Base-by-base conservation (phyloP, 2,113 vertebrate genomes). In the Micromys minutus region DNA sequence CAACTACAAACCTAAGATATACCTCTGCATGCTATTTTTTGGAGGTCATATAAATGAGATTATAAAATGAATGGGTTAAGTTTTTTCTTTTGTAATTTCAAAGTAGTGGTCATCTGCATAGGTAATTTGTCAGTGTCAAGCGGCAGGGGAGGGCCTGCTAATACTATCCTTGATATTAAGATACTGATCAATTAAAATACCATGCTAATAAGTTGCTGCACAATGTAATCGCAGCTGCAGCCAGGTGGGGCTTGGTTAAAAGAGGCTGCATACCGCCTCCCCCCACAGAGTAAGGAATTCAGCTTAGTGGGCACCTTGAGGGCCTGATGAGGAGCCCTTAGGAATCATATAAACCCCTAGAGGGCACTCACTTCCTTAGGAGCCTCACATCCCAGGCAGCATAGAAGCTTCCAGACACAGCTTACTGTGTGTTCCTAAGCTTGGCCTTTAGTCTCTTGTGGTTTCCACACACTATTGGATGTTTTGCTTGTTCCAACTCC, bases 321-420 rank as follows among this genome's bases (percentile, higher is more conserved):
- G 0, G 7, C n/a, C 79, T 15, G 0, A 55, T 0, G 59, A 93
- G 24, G 45, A 39, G 39, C 52, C 36, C 17, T 77, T 31, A 72
- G 94, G 55, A 34, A 90, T 19, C 92, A 47, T 26, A 39, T 61
- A 7, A 77, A 74, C 96, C 97, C 95, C 97, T 96, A 97, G 95
- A 95, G 95, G 97, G 96, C 97, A 96, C 97, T 96, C 96, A 84
- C 72, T 71, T 88, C 94, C 94, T 86, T 76, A 86, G 31, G 72
- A 96, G 95, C 77, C 87, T 81, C 36, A 1, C 6, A 26, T 36
- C 6, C 65, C 61, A 71, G 84, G 59, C 59, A 81, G 42, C 69
- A 52, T 52, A 19, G 84, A 67, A 39, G 67, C 34, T 81, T 55
- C 71, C 57, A 21, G 22, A 74, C n/a, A n/a, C 31, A 85, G 76